Evolutionary conservation across 1,140 invertebrate species (phyloP).

Genomic region (Sycophaga agraensis): DNA sequence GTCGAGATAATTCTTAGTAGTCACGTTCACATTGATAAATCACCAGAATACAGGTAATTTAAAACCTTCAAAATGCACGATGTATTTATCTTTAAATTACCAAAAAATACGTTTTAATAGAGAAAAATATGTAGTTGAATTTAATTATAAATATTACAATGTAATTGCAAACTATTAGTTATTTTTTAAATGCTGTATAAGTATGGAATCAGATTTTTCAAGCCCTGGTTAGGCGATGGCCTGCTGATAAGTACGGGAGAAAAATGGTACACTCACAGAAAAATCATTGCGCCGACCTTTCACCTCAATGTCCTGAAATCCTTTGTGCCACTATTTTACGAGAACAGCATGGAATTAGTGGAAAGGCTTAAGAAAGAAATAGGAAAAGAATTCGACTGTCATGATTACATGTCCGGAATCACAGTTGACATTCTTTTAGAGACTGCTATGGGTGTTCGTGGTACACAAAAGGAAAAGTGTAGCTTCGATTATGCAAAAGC

Average conservation of each 20-base stretch:
- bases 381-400: slow-evolving; percentile 75
- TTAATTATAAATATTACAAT: no score
- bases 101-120: no score
- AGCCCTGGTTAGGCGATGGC: slow-evolving; percentile 88
- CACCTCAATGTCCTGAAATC: slow-evolving; percentile 89
- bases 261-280: slow-evolving; percentile 83
- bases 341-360: slow-evolving; percentile 74
- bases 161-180: no score
- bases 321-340: slow-evolving; percentile 84
- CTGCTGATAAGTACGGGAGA: slow-evolving; percentile 78
- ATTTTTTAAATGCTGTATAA: no score
- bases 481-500: slow-evolving; percentile 73
- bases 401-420: slow-evolving; percentile 79
- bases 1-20: slow-evolving; percentile 71
- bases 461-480: slow-evolving; percentile 61
- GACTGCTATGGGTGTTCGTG: slow-evolving; percentile 73
- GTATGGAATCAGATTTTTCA: slow-evolving; percentile 65
- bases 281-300: slow-evolving; percentile 91
- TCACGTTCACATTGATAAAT: slow-evolving; percentile 79
- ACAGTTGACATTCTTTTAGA: slow-evolving; percentile 86
- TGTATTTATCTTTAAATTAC: no score
- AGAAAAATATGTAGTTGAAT: no score
- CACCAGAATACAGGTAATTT: slow-evolving; percentile 60
- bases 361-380: slow-evolving; percentile 66
- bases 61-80: no score